phyloP scores from a whole-genome alignment of 37 sponge, comb jelly and placozoan species.

The Diacarnus erythraeanus region DNA sequence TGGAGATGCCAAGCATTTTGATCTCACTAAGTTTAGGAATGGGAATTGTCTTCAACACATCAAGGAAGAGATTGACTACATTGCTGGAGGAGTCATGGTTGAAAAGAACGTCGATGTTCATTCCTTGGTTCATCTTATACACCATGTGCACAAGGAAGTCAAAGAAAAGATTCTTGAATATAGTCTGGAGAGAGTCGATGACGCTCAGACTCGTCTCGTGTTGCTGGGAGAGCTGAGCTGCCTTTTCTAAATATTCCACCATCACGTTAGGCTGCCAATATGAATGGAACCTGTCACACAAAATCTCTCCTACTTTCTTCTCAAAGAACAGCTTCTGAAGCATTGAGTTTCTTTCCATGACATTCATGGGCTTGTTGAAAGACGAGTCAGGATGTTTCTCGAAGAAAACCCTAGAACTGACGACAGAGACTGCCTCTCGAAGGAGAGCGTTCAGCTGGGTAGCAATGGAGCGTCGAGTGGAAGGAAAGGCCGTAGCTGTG shows the following conservation, averaged over 20 bases:
- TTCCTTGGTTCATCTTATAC: conserved; percentile 64
- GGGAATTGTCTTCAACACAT: conserved; percentile 40
- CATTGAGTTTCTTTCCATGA: conserved; percentile 11
- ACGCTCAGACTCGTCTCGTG: conserved; percentile 70
- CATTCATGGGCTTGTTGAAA: conserved; percentile 46
- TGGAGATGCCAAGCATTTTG: conserved; percentile 47
- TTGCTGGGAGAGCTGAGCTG: conserved; percentile 48
- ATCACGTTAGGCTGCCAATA: conserved; percentile 82
- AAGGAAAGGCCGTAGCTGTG: neutral
- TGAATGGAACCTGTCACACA: conserved; percentile 62
- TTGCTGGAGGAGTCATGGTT: conserved; percentile 13
- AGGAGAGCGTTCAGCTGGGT: conserved; percentile 31
- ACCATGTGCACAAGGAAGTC: conserved; percentile 85
- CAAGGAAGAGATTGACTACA: conserved; percentile 51
- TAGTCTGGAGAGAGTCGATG: conserved; percentile 67
- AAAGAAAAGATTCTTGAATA: conserved; percentile 73
- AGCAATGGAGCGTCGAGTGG: conserved; percentile 13
- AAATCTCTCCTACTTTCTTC: conserved; percentile 56
- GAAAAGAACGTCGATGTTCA: conserved; percentile 73
- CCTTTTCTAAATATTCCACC: conserved; percentile 70
- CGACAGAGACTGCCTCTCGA: conserved; percentile 47
- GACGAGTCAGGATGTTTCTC: conserved; percentile 10
- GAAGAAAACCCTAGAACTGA: conserved; percentile 56
- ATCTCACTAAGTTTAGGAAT: conserved; percentile 64
- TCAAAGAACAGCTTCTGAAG: conserved; percentile 43